A percentile compares a stretch with the other conserved stretches of the same genome.
Evolutionary conservation across 2,888 invertebrate species (phyloP).

Genomic region (Tetranychus piercei): DNA sequence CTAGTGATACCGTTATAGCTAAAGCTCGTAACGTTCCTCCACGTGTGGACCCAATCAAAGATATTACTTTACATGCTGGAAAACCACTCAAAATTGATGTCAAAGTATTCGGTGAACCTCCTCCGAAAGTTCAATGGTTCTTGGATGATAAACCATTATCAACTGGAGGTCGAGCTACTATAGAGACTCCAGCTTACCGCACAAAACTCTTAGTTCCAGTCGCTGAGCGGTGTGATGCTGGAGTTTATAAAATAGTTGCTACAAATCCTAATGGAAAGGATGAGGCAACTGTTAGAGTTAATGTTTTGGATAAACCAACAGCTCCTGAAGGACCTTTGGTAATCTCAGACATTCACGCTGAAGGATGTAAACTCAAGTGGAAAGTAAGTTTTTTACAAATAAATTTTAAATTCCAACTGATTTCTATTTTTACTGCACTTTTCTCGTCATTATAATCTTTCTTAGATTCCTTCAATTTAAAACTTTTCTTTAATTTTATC

Average conservation of each 20-base stretch:
- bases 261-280: constrained; percentile 71
- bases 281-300: constrained; percentile 71
- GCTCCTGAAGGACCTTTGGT: constrained; percentile 75
- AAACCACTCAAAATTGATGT: constrained; percentile 37
- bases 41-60: constrained; percentile 49
- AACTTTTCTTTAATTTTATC: too few relatives aligned
- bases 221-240: constrained; percentile 69
- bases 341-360: constrained; percentile 72
- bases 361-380: constrained; percentile 36
- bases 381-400: neutral
- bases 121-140: constrained; percentile 80
- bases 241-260: constrained; percentile 69
- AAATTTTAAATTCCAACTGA: neutral
- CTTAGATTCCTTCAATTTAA: too few relatives aligned
- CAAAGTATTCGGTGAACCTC: constrained; percentile 39
- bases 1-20: constrained; percentile 77
- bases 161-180: constrained; percentile 23
- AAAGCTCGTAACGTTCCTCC: constrained; percentile 54
- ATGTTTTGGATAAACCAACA: constrained; percentile 69
- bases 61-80: constrained; percentile 36
- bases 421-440: too few relatives aligned
- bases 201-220: constrained; percentile 71
- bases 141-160: constrained; percentile 44
- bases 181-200: constrained; percentile 50
- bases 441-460: too few relatives aligned